These are phyloP conservation scores for Anoplophora glabripennis DNA, from an alignment of 1,140 invertebrate species.

Conservation along the genomic window DNA sequence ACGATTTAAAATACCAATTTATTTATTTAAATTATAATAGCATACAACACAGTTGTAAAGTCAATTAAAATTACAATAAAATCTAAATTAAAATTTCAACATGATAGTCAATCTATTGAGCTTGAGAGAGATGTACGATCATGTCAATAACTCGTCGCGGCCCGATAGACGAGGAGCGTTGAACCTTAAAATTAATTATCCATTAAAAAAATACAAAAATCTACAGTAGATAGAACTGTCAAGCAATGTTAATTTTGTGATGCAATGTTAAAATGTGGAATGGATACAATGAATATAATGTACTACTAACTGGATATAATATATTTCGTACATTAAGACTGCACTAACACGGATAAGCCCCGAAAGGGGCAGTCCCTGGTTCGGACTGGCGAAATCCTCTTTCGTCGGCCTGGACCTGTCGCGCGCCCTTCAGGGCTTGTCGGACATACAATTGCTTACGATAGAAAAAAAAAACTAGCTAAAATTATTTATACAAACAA, in stretches of 20 bases:
- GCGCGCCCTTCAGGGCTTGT: not conserved
- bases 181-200: slow-evolving; percentile 28
- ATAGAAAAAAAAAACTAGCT: slow-evolving; percentile 45
- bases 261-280: slow-evolving; percentile 42
- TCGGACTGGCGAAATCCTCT: not conserved
- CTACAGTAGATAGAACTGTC: slow-evolving; percentile 34
- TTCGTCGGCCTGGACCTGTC: not conserved
- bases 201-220: slow-evolving; percentile 46
- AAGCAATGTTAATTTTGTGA: slow-evolving; percentile 30
- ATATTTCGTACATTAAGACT: slow-evolving; percentile 43
- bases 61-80: slow-evolving; percentile 39
- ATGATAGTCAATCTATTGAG: slow-evolving; percentile 44
- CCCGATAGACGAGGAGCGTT: slow-evolving; percentile 12
- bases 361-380: slow-evolving; percentile 15
- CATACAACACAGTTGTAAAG: slow-evolving; percentile 47
- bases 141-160: slow-evolving; percentile 11
- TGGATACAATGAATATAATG: slow-evolving; percentile 48
- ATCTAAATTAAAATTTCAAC: slow-evolving; percentile 36
- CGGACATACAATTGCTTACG: slow-evolving; percentile 40
- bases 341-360: slow-evolving; percentile 45
- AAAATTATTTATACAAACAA: slow-evolving; percentile 50
- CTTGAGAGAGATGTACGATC: slow-evolving; percentile 26
- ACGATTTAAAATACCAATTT: slow-evolving; percentile 47
- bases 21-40: slow-evolving; percentile 48
- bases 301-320: slow-evolving; percentile 42